Evolutionary conservation across 1,140 invertebrate species (phyloP).

Genomic region (Hycleus cichorii): DNA sequence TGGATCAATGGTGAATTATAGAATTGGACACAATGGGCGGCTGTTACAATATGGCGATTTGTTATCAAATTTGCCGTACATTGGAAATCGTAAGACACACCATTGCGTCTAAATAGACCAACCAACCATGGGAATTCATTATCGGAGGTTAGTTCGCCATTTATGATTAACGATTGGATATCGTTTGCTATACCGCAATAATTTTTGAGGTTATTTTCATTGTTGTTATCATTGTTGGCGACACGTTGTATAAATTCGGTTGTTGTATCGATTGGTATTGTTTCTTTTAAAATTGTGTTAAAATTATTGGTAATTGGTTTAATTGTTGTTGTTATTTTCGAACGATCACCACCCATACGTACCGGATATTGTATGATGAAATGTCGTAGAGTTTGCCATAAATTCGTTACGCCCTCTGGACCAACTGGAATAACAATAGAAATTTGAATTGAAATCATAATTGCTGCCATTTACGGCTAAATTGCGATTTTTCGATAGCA

Average conservation of each 20-base stretch:
- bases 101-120: constrained; percentile 22
- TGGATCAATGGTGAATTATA: constrained; percentile 35
- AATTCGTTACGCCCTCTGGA: no score
- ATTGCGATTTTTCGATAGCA: no score
- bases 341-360: no score
- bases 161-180: constrained; percentile 22
- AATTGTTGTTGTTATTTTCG: no score
- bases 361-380: no score
- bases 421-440: no score
- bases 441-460: no score
- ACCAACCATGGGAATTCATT: constrained; percentile 30
- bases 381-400: no score
- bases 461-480: no score
- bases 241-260: neutral
- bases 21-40: constrained; percentile 45
- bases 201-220: neutral
- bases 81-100: constrained; percentile 30
- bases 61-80: constrained; percentile 37
- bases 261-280: neutral
- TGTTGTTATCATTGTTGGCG: neutral
- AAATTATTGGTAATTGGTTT: no score
- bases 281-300: neutral
- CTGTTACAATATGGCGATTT: constrained; percentile 35
- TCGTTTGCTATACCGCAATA: constrained; percentile 21
- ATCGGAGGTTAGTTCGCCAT: constrained; percentile 18